Percentiles rank a stretch among this genome's conserved stretches.
phyloP scores from a whole-genome alignment of 2,797 vertebrate genomes.

The Clarias platycephalus region DNA sequence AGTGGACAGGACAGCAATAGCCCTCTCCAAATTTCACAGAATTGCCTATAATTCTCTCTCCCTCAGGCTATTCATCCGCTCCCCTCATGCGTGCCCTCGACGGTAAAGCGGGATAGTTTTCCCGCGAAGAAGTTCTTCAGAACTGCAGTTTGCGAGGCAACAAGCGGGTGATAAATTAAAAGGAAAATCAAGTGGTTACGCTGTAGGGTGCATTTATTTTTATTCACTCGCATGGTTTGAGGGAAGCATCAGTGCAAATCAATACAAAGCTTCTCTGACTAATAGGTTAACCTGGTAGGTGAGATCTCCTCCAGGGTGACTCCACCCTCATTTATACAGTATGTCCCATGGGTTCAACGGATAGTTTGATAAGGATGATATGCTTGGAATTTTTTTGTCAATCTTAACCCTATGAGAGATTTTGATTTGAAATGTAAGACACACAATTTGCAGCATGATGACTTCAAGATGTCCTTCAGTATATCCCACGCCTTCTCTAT shows the following conservation, averaged over 20 bases:
- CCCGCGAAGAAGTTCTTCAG: constrained; percentile 7
- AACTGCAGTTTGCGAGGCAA: not conserved
- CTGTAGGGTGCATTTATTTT: not conserved
- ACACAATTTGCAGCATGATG: not conserved
- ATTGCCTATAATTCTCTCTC: constrained; percentile 47
- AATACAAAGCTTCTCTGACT: not conserved
- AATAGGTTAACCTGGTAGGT: not conserved
- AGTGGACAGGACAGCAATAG: constrained; percentile 27
- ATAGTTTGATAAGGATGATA: not conserved
- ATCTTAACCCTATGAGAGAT: not conserved
- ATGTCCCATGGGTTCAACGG: not conserved
- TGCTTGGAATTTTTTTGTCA: not conserved
- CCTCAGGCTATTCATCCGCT: constrained; percentile 16
- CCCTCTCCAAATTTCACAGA: constrained; percentile 37
- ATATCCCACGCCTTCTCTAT: not conserved
- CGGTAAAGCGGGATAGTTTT: not conserved
- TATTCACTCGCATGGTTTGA: not conserved
- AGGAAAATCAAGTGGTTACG: not conserved
- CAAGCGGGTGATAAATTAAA: not conserved
- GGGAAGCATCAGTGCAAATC: not conserved
- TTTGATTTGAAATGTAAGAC: not conserved
- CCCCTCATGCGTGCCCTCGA: not conserved
- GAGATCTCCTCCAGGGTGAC: no score
- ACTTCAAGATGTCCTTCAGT: not conserved
- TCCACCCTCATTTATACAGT: not conserved